A percentile compares a stretch with the other conserved stretches of the same genome.
Conservation (phyloP, 2,113 vertebrate species). For the Cyanoliseus patagonus region DNA sequence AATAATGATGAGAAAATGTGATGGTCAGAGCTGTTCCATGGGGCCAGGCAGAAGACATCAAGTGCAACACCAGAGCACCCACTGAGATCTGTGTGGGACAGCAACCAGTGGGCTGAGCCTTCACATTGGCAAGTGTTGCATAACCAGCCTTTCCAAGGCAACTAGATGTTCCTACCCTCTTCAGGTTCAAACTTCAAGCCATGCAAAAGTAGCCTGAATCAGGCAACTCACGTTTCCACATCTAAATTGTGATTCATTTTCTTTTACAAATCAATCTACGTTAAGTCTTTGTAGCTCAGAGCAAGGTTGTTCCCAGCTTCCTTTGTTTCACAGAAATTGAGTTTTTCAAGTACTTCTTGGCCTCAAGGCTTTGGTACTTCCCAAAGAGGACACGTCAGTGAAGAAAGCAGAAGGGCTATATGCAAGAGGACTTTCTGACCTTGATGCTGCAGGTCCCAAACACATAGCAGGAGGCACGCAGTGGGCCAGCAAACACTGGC, state of each 20-base stretch:
- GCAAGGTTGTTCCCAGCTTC: accelerated
- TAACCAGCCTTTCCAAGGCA: background rate
- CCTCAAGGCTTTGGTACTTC: background rate
- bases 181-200: background rate
- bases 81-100: background rate
- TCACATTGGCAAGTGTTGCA: accelerated
- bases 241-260: accelerated
- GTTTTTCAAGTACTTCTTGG: background rate
- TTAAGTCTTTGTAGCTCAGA: background rate
- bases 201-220: background rate
- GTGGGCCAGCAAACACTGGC: background rate
- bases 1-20: background rate
- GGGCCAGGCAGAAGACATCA: background rate
- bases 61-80: background rate
- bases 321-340: background rate
- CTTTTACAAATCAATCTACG: background rate
- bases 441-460: background rate
- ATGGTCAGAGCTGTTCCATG: background rate
- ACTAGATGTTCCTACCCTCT: background rate
- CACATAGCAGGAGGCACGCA: background rate
- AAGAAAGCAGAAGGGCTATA: background rate
- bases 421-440: background rate
- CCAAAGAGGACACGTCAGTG: background rate
- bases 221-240: background rate
- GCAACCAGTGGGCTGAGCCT: background rate